These are phyloP conservation scores for Hydraecia micacea DNA, from an alignment of 2,888 invertebrate species.

Conservation along the genomic window DNA sequence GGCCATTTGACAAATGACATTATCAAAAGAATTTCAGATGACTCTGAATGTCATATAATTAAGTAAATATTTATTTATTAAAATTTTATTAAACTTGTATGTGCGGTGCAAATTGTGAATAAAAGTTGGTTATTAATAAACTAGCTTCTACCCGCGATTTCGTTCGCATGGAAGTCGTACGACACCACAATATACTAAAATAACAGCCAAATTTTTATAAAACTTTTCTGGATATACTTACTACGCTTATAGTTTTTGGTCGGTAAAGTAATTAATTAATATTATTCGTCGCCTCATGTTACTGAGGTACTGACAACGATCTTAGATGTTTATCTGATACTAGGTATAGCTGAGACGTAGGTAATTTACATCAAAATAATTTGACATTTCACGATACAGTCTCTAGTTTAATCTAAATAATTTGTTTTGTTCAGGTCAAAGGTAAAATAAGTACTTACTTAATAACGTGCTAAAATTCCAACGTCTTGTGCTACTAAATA, in stretches of 20 bases:
- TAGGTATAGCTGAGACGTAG: too few species aligned
- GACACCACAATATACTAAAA: too few species aligned
- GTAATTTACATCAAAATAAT: conserved; percentile 7
- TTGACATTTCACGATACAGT: conserved; percentile 28
- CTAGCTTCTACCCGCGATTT: too few species aligned
- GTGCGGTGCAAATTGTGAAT: not conserved
- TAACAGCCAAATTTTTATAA: too few species aligned
- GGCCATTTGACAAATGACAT: not conserved
- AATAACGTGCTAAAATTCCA: not conserved
- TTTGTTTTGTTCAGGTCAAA: not conserved
- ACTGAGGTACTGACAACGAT: conserved; percentile 21
- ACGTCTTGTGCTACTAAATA: not conserved
- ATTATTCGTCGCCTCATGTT: conserved; percentile 37
- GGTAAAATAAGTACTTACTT: not conserved
- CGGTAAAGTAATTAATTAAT: conserved; percentile 11
- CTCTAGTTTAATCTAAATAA: not conserved
- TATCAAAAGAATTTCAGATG: not conserved
- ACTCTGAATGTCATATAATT: not conserved
- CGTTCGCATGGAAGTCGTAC: too few species aligned
- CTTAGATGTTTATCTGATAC: conserved; percentile 41
- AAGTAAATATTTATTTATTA: not conserved
- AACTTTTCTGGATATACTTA: too few species aligned
- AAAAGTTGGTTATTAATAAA: not conserved
- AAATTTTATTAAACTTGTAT: not conserved
- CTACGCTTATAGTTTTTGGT: too few species aligned